phyloP scores from a whole-genome alignment of 2,797 vertebrate genomes.

The Hemibagrus guttatus region DNA sequence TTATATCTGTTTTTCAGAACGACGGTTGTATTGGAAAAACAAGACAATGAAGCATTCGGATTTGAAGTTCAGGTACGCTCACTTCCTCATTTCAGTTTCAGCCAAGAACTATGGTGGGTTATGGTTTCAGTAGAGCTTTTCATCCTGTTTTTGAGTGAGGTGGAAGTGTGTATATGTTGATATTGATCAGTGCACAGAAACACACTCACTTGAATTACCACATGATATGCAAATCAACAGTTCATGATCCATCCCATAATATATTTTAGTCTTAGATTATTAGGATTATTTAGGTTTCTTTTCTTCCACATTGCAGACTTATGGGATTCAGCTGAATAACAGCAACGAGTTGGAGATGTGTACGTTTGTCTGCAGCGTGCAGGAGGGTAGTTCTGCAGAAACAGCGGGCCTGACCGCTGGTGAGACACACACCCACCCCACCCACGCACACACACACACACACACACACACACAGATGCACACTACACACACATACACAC shows the following conservation, averaged over 20 bases:
- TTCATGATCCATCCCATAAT: background rate
- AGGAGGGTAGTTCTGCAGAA: constrained; percentile 84
- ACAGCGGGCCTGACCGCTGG: constrained; percentile 85
- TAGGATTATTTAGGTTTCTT: background rate
- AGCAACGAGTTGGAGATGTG: constrained; percentile 76
- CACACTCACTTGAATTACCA: background rate
- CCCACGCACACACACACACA: too few species aligned
- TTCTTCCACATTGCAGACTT: constrained; percentile 73
- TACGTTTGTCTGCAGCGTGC: constrained; percentile 83
- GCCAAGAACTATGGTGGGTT: background rate
- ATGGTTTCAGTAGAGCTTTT: constrained; percentile 25
- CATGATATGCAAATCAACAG: background rate
- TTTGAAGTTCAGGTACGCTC: constrained; percentile 93
- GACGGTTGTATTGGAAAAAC: constrained; percentile 77
- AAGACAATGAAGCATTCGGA: constrained; percentile 90
- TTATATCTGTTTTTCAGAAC: constrained; percentile 63
- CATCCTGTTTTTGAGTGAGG: background rate
- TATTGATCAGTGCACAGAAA: background rate
- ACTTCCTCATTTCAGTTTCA: constrained; percentile 36
- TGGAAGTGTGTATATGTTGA: background rate
- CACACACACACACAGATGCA: too few species aligned
- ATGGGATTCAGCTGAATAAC: constrained; percentile 76
- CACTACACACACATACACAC: too few species aligned
- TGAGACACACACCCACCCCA: constrained; percentile 60
- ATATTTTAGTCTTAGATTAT: background rate